Conservation (phyloP, 1,140 invertebrate species). For the Drosophila sulfurigaster region DNA sequence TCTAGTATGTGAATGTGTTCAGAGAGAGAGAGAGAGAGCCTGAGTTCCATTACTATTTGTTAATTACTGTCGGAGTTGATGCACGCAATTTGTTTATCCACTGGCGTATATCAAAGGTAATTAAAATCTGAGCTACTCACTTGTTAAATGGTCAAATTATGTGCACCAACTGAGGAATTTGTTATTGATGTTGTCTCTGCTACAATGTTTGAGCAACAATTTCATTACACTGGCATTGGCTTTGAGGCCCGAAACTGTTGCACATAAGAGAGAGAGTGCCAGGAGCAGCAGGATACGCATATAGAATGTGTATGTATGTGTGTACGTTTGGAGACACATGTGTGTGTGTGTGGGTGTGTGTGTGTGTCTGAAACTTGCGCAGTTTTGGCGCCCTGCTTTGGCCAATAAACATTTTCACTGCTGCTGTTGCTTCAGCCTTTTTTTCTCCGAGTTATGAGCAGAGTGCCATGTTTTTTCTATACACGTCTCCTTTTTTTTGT, state of each 20-base stretch:
- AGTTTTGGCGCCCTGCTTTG: slow-evolving; percentile 40
- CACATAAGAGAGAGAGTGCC: slow-evolving; percentile 1
- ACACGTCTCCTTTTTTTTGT: slow-evolving; percentile 13
- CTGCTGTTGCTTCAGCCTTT: slow-evolving; percentile 21
- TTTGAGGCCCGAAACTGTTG: slow-evolving; percentile 6
- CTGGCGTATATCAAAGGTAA: slow-evolving; percentile 59
- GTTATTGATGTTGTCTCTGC: slow-evolving; percentile 47
- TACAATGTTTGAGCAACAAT: slow-evolving; percentile 54
- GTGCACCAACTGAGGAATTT: slow-evolving; percentile 56
- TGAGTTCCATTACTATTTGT: slow-evolving; percentile 46
- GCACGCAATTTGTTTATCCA: slow-evolving; percentile 40
- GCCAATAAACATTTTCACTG: slow-evolving; percentile 68
- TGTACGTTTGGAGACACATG: slow-evolving; percentile 10
- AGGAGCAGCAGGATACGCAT: not conserved
- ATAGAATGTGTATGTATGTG: slow-evolving; percentile 1
- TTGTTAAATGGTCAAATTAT: slow-evolving; percentile 69
- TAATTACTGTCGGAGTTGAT: slow-evolving; percentile 60
- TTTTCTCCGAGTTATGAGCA: slow-evolving; percentile 66
- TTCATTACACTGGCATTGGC: slow-evolving; percentile 38
- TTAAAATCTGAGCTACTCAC: slow-evolving; percentile 66
- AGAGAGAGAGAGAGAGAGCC: not conserved
- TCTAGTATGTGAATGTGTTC: not conserved
- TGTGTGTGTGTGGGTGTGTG: slow-evolving; percentile 11
- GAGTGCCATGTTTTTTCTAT: slow-evolving; percentile 23
- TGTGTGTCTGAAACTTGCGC: slow-evolving; percentile 22